Percentiles rank a stretch among this genome's conserved stretches.
Conservation (phyloP, 92 coral and sea anemone genomes). For the Metridium senile region DNA sequence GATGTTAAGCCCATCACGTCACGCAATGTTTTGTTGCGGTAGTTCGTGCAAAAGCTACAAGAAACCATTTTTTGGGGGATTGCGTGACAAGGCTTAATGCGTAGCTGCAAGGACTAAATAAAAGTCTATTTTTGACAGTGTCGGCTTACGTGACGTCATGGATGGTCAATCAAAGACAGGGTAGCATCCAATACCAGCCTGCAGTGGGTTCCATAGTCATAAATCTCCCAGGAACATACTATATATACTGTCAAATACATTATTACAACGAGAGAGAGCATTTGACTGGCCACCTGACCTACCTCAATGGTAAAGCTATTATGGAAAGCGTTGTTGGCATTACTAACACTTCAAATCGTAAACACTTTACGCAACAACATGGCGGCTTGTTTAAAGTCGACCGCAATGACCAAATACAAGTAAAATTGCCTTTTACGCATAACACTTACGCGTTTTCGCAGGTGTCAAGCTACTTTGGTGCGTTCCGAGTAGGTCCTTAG, state of each 20-base stretch:
- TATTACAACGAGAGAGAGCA: conserved; percentile 64
- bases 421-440: conserved; percentile 60
- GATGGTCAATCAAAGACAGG: conserved; percentile 60
- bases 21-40: neutral
- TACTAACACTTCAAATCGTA: neutral
- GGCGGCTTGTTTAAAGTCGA: conserved; percentile 78
- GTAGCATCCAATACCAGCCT: conserved; percentile 64
- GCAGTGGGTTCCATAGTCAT: conserved; percentile 63
- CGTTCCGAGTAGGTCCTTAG: conserved; percentile 68
- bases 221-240: conserved; percentile 70
- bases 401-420: conserved; percentile 68
- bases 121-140: conserved; percentile 21
- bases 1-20: neutral
- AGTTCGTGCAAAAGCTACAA: neutral
- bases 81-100: too few species aligned
- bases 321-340: conserved; percentile 63
- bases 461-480: conserved; percentile 71
- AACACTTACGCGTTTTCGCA: conserved; percentile 54
- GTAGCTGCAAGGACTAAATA: neutral
- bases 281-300: conserved; percentile 64
- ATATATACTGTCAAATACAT: conserved; percentile 87
- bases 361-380: conserved; percentile 67
- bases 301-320: conserved; percentile 61
- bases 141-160: conserved; percentile 37
- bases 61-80: too few species aligned